These are phyloP conservation scores for Perca schrenkii DNA, from an alignment of 2,113 vertebrate species.

Conservation along the genomic window DNA sequence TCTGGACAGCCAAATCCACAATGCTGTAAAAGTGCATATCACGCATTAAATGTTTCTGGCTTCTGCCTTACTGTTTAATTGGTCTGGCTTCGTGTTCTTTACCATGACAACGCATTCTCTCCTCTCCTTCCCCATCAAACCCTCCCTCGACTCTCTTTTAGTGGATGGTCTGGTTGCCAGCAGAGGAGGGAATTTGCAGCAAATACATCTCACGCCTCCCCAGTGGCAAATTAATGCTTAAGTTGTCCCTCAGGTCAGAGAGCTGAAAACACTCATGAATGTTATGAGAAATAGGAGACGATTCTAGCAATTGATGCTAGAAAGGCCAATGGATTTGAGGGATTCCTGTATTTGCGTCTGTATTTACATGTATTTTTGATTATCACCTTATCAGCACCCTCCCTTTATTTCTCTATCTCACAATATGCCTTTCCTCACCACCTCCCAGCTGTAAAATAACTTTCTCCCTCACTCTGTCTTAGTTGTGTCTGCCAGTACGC, in stretches of 20 bases:
- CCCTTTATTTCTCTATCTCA: not conserved
- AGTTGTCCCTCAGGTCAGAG: constrained; percentile 56
- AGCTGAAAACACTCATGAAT: constrained; percentile 57
- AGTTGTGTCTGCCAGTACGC: constrained; percentile 20
- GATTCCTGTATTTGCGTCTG: constrained; percentile 16
- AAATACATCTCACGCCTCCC: constrained; percentile 47
- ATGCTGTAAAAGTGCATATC: not conserved
- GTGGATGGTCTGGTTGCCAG: constrained; percentile 27
- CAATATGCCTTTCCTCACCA: not conserved
- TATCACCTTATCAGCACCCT: not conserved
- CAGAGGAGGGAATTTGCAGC: constrained; percentile 25
- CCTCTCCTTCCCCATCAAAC: constrained; percentile 8
- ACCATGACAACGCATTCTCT: constrained; percentile 50
- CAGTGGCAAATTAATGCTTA: constrained; percentile 59
- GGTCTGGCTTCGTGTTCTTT: constrained; percentile 37
- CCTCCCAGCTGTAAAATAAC: not conserved
- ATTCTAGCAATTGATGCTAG: constrained; percentile 32
- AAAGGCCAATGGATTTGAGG: constrained; percentile 28
- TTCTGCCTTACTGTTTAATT: constrained; percentile 40
- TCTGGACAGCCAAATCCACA: constrained; percentile 7
- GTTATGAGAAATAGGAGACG: constrained; percentile 52
- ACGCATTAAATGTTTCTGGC: constrained; percentile 9
- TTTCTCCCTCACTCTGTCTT: not conserved
- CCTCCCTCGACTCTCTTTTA: constrained; percentile 34
- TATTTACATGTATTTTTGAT: not conserved